Conservation (phyloP, 2,888 invertebrate genomes). For the Chesias legatella region DNA sequence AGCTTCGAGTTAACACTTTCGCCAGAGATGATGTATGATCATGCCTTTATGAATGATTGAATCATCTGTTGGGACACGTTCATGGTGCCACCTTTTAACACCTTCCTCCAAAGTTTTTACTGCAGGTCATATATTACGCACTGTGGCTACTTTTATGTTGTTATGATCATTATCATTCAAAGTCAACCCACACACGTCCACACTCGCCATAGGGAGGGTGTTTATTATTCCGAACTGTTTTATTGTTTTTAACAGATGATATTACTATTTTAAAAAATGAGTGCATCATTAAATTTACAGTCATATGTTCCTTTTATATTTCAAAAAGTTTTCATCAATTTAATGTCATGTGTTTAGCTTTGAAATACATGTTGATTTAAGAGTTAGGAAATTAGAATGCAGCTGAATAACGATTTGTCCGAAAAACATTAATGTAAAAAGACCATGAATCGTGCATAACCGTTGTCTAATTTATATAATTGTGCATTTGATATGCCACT, state of each 20-base stretch:
- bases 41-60: constrained; percentile 77
- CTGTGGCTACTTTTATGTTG: constrained; percentile 73
- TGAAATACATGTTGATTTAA: no score
- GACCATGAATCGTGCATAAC: neutral
- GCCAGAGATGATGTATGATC: constrained; percentile 74
- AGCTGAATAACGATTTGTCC: no score
- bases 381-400: no score
- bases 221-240: constrained; percentile 35
- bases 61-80: constrained; percentile 75
- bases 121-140: constrained; percentile 71
- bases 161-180: constrained; percentile 77
- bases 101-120: constrained; percentile 75
- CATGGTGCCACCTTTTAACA: constrained; percentile 72
- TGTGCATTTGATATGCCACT: constrained; percentile 43
- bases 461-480: constrained; percentile 67
- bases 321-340: no score
- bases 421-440: no score
- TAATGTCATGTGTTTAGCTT: no score
- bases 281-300: no score
- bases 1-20: constrained; percentile 68
- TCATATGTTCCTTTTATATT: no score
- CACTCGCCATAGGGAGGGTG: constrained; percentile 37
- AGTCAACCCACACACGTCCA: constrained; percentile 66
- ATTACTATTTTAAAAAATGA: neutral
- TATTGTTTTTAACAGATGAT: constrained; percentile 32